Base-by-base conservation (phyloP, 92 coral and sea anemone genomes). In the Phenganax marumi region DNA sequence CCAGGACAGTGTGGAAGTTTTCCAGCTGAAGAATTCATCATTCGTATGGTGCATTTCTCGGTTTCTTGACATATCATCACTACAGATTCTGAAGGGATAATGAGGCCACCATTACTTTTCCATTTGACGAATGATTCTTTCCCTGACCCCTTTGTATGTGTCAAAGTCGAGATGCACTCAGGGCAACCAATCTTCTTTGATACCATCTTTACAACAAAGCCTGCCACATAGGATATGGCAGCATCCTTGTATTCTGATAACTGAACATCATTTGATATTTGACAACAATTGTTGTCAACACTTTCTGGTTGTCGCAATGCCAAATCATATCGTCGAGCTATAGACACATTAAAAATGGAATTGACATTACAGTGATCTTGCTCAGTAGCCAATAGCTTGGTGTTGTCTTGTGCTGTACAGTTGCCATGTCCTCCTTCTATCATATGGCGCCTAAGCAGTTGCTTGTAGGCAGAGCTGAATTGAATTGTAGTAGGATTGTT, bases 401-500 rank as follows among this genome's bases (percentile, higher is more conserved):
- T 68, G 39, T 13, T 17, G n/a, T 68, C 73, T 46, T 16, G 25
- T 68, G 73, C 49, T 68, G 73, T 22, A n/a, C 73, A 68, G n/a
- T 68, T 68, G 10, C 73, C 73, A 68, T 18, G 11, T 46, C 24
- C 73, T 16, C 73, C 14, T 8, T 16, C 73, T 4, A 56, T 21
- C 63, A 16, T 24, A 17, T 68, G 73, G 12, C 73, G 48, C 25
- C 8, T 18, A 6, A 68, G 19, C 5, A 68, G 73, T 8, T 24
- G 48, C 39, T 68, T 68, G 73, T 68, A 68, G 48, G 73, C 73
- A 25, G 73, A 18, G n/a, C 16, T 68, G 51, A 68, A 68, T 0
- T 68, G 73, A 7, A 10, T 25, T 68, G 73, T 24, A 13, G 73
- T 68, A 16, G 73, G 73, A 25, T 68, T 68, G 39, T 68, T 68